Conservation (phyloP, 2,113 vertebrate species). For the Burhinus bistriatus region DNA sequence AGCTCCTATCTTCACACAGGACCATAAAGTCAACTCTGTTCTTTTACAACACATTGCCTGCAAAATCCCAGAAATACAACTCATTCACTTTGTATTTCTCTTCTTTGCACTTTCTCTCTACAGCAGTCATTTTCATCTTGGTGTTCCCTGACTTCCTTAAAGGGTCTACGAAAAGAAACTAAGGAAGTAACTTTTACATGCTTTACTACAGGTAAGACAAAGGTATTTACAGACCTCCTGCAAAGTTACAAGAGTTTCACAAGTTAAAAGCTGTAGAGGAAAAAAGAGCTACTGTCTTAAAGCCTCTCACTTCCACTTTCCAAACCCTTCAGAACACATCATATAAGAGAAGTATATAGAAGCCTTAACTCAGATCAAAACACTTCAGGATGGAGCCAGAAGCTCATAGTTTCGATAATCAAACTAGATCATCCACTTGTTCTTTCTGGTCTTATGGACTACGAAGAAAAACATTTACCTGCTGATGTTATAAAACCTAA, state of each 20-base stretch:
- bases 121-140: background rate
- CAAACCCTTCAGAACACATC: background rate
- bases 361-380: background rate
- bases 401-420: background rate
- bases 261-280: background rate
- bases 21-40: background rate
- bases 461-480: background rate
- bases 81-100: background rate
- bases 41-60: background rate
- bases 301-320: background rate
- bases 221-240: background rate
- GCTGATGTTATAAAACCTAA: background rate
- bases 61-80: background rate
- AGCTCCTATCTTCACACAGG: background rate
- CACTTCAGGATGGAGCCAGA: background rate
- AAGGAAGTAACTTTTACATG: background rate
- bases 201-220: background rate
- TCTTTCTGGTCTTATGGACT: background rate
- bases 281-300: background rate
- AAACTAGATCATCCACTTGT: background rate
- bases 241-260: background rate
- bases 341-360: background rate
- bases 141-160: background rate
- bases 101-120: background rate
- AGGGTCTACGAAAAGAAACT: background rate